A percentile compares a stretch with the other conserved stretches of the same genome.
Evolutionary conservation across 2,888 invertebrate species (phyloP).

Genomic region (Drosophila trichaetosa): DNA sequence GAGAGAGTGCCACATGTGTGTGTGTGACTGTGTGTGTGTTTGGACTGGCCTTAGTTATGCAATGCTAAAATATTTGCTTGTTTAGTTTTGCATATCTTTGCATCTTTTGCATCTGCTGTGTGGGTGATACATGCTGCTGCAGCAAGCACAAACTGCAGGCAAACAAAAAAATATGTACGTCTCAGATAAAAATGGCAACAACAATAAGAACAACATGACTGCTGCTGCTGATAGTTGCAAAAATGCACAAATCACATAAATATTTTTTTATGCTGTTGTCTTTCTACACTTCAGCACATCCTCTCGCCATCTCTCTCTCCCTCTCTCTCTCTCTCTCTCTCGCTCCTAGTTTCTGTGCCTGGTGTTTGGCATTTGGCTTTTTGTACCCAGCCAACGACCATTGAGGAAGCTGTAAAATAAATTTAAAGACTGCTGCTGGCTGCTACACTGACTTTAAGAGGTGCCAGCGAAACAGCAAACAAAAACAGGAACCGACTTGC

Average conservation of each 20-base stretch:
- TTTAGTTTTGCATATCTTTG: constrained; percentile 80
- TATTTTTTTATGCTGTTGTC: constrained; percentile 71
- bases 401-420: constrained; percentile 75
- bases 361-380: constrained; percentile 55
- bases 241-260: constrained; percentile 70
- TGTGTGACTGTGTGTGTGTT: constrained; percentile 13
- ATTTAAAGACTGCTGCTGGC: constrained; percentile 53
- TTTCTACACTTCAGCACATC: constrained; percentile 50
- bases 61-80: constrained; percentile 77
- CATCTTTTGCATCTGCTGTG: constrained; percentile 64
- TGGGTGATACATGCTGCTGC: constrained; percentile 24
- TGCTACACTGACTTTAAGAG: constrained; percentile 32
- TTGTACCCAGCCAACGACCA: constrained; percentile 36
- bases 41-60: constrained; percentile 65
- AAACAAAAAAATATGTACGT: constrained; percentile 25
- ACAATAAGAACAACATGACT: constrained; percentile 33
- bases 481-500: constrained; percentile 38
- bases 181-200: constrained; percentile 37
- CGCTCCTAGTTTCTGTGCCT: constrained; percentile 16
- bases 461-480: constrained; percentile 21
- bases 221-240: constrained; percentile 53
- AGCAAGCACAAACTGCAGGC: constrained; percentile 37
- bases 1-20: neutral
- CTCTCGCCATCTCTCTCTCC: neutral
- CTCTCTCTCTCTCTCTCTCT: neutral